These are phyloP conservation scores for Choreutis nemorana DNA, from an alignment of 2,888 invertebrate species.

Conservation along the genomic window DNA sequence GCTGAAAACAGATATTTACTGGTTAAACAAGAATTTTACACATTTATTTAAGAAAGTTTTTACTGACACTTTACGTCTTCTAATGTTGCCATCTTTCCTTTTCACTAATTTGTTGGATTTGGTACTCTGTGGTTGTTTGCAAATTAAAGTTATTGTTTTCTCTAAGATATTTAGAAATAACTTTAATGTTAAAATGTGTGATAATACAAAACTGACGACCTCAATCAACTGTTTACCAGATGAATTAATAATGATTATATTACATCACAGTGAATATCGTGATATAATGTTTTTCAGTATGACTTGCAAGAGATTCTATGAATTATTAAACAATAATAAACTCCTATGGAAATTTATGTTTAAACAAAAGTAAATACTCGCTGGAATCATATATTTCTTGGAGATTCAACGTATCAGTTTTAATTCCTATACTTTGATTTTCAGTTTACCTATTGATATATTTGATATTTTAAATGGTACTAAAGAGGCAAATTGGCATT, in stretches of 20 bases:
- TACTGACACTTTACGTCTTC: too few species aligned
- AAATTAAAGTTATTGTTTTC: too few species aligned
- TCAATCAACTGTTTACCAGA: conserved; percentile 23
- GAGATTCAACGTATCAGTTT: conserved; percentile 1
- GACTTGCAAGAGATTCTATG: conserved; percentile 57
- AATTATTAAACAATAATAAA: conserved; percentile 39
- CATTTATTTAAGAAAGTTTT: too few species aligned
- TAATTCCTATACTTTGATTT: conserved; percentile 9
- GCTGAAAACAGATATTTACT: too few species aligned
- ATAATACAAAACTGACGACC: too few species aligned
- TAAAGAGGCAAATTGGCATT: conserved; percentile 21
- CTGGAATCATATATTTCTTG: neutral
- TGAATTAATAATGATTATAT: conserved; percentile 28
- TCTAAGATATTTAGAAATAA: too few species aligned
- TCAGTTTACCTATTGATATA: conserved; percentile 17
- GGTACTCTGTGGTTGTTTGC: too few species aligned
- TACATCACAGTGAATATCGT: conserved; percentile 18
- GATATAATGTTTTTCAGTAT: conserved; percentile 60
- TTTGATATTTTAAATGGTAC: conserved; percentile 16
- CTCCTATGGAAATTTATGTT: conserved; percentile 31
- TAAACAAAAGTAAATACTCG: conserved; percentile 24
- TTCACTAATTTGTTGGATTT: too few species aligned
- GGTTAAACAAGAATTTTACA: too few species aligned
- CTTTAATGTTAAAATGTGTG: too few species aligned
- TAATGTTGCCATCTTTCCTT: too few species aligned